A percentile compares a stretch with the other conserved stretches of the same genome.
Conservation (phyloP, 2,113 vertebrate species). For the Dicentrarchus labrax region DNA sequence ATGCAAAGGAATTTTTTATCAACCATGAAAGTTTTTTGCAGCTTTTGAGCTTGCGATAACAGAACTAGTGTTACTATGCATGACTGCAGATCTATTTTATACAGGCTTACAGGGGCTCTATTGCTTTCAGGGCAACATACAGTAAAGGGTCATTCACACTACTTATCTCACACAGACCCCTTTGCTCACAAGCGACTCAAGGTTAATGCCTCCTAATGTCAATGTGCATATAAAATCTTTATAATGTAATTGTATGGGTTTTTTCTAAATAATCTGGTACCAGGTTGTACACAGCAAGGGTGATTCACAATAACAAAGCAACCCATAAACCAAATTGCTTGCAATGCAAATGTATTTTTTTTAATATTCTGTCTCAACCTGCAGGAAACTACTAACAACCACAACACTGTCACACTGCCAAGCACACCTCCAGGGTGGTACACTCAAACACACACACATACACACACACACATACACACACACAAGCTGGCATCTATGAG, state of each 20-base stretch:
- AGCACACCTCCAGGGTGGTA: constrained; percentile 39
- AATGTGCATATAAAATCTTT: neutral
- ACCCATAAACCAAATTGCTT: constrained; percentile 34
- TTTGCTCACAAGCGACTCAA: constrained; percentile 23
- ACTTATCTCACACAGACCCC: constrained; percentile 13
- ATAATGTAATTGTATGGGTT: neutral
- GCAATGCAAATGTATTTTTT: constrained; percentile 26
- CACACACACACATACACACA: constrained; percentile 3
- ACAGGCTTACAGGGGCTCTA: constrained; percentile 7
- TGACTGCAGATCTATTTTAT: constrained; percentile 32
- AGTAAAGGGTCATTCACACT: neutral
- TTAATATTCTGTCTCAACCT: constrained; percentile 34
- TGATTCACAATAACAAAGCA: constrained; percentile 4
- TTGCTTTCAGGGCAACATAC: neutral
- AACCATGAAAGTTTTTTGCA: constrained; percentile 3
- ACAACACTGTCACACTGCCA: constrained; percentile 40
- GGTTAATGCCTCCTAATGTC: constrained; percentile 14
- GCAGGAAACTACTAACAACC: constrained; percentile 48
- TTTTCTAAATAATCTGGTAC: constrained; percentile 8
- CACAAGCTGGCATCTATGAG: constrained; percentile 10
- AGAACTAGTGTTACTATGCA: constrained; percentile 24
- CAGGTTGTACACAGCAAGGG: constrained; percentile 21
- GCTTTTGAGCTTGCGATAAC: constrained; percentile 6
- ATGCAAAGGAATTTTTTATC: neutral
- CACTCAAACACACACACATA: constrained; percentile 30